Evolutionary conservation across 1,140 invertebrate species (phyloP), one percentile per base, ranked within the genome.

Genomic region (Lasioglossum baleicum): DNA sequence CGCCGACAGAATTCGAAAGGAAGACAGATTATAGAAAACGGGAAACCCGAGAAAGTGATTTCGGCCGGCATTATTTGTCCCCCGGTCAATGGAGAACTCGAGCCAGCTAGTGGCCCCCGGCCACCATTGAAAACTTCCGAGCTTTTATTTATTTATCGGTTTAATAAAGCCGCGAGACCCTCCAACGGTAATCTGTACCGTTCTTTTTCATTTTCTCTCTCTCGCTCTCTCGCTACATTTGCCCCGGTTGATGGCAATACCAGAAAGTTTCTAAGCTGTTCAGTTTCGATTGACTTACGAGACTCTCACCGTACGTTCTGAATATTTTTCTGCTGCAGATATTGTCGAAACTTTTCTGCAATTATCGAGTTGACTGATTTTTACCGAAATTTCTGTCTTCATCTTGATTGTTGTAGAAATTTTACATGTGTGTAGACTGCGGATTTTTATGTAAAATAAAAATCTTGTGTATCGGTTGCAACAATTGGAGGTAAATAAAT

Each of bases 121-220:
- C 35, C 35, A 5, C 44, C 42, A n/a, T n/a, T 8, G 61, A 44
- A 42, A 71, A 77, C 61, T 53, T 15, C 31, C 51, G 13, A 15
- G 13, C 75, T 72, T 58, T 64, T 83, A 78, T 85, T 85, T 85
- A 83, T 85, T 85, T 83, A 83, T 85, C 74, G 82, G 77, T 81
- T 85, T 81, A 83, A 83, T 85, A 85, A 83, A 85, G 68, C 74
- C 53, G 15, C 66, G 68, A 70, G 35, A 35, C 44, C 66, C 22
- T 17, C 22, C 15, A 26, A 48, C 5, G 4, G 6, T 7, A 44
- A 64, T 11, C 15, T 53, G 17, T 51, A 77, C n/a, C 15, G n/a
- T 20, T 67, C 56, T 17, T 20, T 6, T 42, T 22, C 15, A n/a
- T 35, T 22, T n/a, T 76, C 20, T 51, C 44, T 17, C 31, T 69